Conservation (phyloP, 2,797 vertebrate genomes). For the Yasuhikotakia modesta region DNA sequence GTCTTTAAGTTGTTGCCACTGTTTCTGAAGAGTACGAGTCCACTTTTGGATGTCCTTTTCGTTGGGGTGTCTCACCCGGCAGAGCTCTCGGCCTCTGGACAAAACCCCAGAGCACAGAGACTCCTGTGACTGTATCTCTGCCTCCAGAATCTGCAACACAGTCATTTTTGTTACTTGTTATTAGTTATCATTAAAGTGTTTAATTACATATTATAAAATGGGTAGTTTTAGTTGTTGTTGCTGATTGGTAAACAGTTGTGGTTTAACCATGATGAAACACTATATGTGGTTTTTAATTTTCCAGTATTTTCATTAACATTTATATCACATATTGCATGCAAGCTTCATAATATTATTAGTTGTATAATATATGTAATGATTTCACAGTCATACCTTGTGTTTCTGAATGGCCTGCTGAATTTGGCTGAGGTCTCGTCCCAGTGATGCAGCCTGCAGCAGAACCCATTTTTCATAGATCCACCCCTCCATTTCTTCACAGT, state of each 20-base stretch:
- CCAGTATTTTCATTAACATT: too few species aligned
- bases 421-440: conserved; percentile 80
- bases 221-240: not conserved
- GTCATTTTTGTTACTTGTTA: not conserved
- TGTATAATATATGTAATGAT: not conserved
- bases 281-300: too few species aligned
- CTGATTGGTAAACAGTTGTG: not conserved
- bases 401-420: conserved; percentile 79
- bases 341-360: not conserved
- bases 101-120: conserved; percentile 73
- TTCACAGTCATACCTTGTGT: conserved; percentile 79
- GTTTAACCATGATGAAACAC: not conserved
- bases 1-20: conserved; percentile 80
- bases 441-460: conserved; percentile 68
- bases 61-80: conserved; percentile 63
- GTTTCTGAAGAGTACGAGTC: conserved; percentile 74
- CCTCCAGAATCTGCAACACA: conserved; percentile 78
- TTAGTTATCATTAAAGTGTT: too few species aligned
- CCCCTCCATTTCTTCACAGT: conserved; percentile 83
- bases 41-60: conserved; percentile 74
- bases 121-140: conserved; percentile 79
- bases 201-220: not conserved
- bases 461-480: conserved; percentile 83
- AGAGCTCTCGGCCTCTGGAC: conserved; percentile 76
- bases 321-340: too few species aligned